A percentile compares a stretch with the other conserved stretches of the same genome.
Evolutionary conservation across 1,140 invertebrate genomes (phyloP).

Genomic region (Drosophila sturtevanti): DNA sequence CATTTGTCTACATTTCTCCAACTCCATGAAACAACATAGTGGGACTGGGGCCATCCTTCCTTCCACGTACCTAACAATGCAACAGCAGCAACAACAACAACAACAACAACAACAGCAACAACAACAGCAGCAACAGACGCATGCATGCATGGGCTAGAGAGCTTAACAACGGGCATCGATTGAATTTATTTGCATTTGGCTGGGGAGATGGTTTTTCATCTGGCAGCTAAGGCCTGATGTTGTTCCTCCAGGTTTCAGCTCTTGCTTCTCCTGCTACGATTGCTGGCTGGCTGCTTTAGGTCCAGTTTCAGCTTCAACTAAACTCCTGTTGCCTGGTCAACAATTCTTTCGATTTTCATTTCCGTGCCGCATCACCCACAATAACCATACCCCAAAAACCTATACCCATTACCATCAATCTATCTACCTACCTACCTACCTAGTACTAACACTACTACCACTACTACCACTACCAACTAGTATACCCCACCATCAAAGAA

Average conservation of each 20-base stretch:
- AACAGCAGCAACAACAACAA: too few relatives aligned
- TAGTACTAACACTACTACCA: neutral
- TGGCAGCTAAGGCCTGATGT: slow-evolving; percentile 14
- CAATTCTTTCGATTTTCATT: slow-evolving; percentile 81
- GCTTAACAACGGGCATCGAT: slow-evolving; percentile 72
- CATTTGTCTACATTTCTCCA: neutral
- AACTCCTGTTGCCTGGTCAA: slow-evolving; percentile 46
- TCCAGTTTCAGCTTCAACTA: neutral
- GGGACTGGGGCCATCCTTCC: neutral
- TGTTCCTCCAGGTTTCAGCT: slow-evolving; percentile 20
- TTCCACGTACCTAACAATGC: slow-evolving; percentile 44
- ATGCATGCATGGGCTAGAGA: slow-evolving; percentile 54
- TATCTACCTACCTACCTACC: slow-evolving; percentile 16
- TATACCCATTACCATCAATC: slow-evolving; percentile 43
- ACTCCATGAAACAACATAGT: slow-evolving; percentile 9
- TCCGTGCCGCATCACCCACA: slow-evolving; percentile 57
- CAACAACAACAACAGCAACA: too few relatives aligned
- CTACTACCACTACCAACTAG: slow-evolving; percentile 1
- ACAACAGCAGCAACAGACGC: slow-evolving; percentile 60
- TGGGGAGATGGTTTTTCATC: neutral
- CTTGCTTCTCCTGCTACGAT: too few relatives aligned
- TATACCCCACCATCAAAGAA: neutral
- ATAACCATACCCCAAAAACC: too few relatives aligned
- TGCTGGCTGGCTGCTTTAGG: too few relatives aligned
- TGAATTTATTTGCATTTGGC: slow-evolving; percentile 80